Evolutionary conservation across 2,888 invertebrate species (phyloP), one percentile per base, ranked within the genome.

Genomic region (Taphrorychus bicolor): DNA sequence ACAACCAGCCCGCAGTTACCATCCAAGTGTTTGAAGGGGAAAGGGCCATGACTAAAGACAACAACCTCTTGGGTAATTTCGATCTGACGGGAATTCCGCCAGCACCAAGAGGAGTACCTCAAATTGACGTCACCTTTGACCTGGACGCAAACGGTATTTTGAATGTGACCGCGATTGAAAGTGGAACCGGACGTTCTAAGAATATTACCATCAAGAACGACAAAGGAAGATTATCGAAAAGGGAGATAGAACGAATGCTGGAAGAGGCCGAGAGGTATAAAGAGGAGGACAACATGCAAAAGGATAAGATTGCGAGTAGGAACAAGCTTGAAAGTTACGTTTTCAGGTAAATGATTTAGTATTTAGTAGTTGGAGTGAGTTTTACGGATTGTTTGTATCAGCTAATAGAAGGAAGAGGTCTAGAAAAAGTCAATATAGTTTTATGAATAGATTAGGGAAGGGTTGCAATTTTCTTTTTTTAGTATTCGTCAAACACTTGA

Each of bases 1-100:
- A 97, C 82, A 96, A 96, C 77, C 97, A 97, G 80, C 91, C 92
- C 16, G 93, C 92, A 42, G 95, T 95, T 0, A 90, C 92, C 24
- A 93, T 95, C 74, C 92, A 92, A 83, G 88, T 85, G 2, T 93
- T 89, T 76, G 94, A 95, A 83, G 94, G 94, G 21, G 94, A 94
- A 82, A 85, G 95, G 67, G 91, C 93, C 17, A 91, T 95, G 93
- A 95, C 95, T 5, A 94, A 89, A 80, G 95, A 96, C 78, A 96
- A 96, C 80, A 94, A 96, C 77, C 83, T 59, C 2, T 16, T 59
- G 11, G 59, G 59, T 16, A 59, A 91, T 9, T 93, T 93, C 76
- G 92, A 91, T 76, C 83, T 93, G 16, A 87, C 89, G 3, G 95
- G 94, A 9, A 93, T 95, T 65, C 92, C 94, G 21, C 94, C 94